These are phyloP conservation scores for Zootoca vivipara DNA, from an alignment of 2,113 vertebrate genomes.

Conservation along the genomic window DNA sequence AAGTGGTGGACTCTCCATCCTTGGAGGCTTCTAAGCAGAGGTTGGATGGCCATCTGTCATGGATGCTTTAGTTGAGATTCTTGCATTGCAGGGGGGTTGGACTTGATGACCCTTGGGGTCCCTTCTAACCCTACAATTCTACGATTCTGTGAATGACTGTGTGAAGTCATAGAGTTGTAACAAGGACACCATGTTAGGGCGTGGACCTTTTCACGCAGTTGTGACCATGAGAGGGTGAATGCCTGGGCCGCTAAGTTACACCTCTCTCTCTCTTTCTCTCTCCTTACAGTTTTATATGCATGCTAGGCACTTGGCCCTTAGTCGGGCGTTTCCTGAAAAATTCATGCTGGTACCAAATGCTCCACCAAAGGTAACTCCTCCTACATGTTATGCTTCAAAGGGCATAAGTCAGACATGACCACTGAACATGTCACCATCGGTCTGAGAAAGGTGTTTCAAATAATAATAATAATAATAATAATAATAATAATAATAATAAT, in stretches of 20 bases:
- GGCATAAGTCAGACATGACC: background rate
- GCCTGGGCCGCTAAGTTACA: background rate
- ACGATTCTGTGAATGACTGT: no score
- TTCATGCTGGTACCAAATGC: slow-evolving; percentile 84
- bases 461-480: no score
- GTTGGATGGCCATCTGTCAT: no score
- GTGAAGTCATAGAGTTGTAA: no score
- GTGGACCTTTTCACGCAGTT: background rate
- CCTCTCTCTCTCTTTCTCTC: background rate
- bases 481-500: no score
- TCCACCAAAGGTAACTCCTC: slow-evolving; percentile 80
- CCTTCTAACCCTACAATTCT: no score
- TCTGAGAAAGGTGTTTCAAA: background rate
- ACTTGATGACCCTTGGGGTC: no score
- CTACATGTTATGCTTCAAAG: background rate
- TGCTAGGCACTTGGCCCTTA: slow-evolving; percentile 88
- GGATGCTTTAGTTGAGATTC: no score
- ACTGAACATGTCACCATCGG: background rate
- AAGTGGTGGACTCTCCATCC: no score
- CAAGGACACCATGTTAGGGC: no score
- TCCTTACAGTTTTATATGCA: slow-evolving; percentile 88
- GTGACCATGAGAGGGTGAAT: background rate
- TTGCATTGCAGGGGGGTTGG: no score
- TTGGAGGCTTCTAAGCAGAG: no score
- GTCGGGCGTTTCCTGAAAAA: slow-evolving; percentile 91